phyloP scores from a whole-genome alignment of 2,113 vertebrate species.

The Rutilus rutilus region DNA sequence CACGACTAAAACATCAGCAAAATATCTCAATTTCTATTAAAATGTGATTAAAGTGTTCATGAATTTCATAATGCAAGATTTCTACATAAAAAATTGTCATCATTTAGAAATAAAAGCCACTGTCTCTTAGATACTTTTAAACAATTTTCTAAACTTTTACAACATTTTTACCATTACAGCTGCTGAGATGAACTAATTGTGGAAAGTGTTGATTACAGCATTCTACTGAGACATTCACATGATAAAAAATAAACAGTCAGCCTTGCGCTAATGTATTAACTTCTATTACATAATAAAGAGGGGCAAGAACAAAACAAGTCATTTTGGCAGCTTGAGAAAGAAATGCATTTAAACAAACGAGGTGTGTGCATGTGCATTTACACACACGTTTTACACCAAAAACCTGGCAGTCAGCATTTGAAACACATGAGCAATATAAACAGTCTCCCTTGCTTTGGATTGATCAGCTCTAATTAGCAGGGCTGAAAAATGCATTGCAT shows the following conservation, averaged over 20 bases:
- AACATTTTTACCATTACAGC: not conserved
- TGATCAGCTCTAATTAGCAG: conserved; percentile 35
- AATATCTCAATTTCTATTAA: not conserved
- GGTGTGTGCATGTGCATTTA: not conserved
- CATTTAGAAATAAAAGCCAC: not conserved
- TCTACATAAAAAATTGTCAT: not conserved
- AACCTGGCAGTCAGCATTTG: conserved; percentile 28
- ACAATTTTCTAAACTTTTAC: not conserved
- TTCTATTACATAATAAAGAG: not conserved
- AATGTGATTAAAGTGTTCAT: not conserved
- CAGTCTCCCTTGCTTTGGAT: not conserved
- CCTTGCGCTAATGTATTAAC: not conserved
- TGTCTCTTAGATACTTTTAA: not conserved
- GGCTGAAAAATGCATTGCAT: conserved; percentile 20
- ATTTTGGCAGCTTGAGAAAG: not conserved
- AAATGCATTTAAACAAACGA: not conserved
- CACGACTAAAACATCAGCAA: too few relatives aligned
- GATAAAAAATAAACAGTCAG: not conserved
- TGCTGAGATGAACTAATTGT: not conserved
- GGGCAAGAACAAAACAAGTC: not conserved
- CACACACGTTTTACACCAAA: not conserved
- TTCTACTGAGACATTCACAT: not conserved
- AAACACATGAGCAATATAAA: conserved; percentile 25
- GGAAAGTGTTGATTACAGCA: not conserved
- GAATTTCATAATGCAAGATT: not conserved